These are phyloP conservation scores for Drosophila ananassae DNA, from an alignment of 1,140 invertebrate genomes.

Conservation along the genomic window DNA sequence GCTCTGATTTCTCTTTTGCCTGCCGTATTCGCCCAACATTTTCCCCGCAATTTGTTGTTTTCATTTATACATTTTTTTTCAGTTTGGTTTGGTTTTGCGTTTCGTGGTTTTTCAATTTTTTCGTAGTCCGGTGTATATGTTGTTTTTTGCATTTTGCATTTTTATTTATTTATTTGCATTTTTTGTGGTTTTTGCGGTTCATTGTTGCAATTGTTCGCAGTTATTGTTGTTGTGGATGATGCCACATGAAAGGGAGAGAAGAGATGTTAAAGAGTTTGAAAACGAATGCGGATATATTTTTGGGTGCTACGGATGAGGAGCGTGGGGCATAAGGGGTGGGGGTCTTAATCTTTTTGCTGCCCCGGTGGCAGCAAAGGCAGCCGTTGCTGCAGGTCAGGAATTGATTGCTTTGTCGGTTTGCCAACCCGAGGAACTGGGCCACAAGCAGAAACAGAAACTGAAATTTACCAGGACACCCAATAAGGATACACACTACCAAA, in stretches of 20 bases:
- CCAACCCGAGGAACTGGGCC: conserved; percentile 49
- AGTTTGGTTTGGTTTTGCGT: conserved; percentile 51
- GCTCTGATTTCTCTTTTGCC: conserved; percentile 81
- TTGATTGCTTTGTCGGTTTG: conserved; percentile 81
- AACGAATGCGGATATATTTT: conserved; percentile 57
- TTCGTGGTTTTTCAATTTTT: conserved; percentile 67
- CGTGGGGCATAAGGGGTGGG: background rate
- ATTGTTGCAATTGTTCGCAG: conserved; percentile 61
- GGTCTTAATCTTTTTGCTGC: conserved; percentile 65
- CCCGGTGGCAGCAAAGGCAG: conserved; percentile 13
- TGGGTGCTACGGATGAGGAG: conserved; percentile 3
- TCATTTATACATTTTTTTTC: conserved; percentile 26
- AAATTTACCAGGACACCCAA: conserved; percentile 12
- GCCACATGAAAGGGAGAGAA: conserved; percentile 54
- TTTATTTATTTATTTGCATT: conserved; percentile 78
- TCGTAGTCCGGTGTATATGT: conserved; percentile 34
- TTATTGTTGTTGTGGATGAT: conserved; percentile 52
- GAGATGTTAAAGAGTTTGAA: conserved; percentile 67
- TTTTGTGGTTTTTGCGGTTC: conserved; percentile 69
- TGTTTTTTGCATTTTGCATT: conserved; percentile 55
- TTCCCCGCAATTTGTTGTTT: conserved; percentile 9
- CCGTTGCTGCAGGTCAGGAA: conserved; percentile 49
- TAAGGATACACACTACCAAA: conserved; percentile 22
- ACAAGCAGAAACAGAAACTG: conserved; percentile 36
- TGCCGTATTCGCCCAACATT: conserved; percentile 38